phyloP scores from a whole-genome alignment of 2,797 vertebrate genomes.

The Sebastes jordani region DNA sequence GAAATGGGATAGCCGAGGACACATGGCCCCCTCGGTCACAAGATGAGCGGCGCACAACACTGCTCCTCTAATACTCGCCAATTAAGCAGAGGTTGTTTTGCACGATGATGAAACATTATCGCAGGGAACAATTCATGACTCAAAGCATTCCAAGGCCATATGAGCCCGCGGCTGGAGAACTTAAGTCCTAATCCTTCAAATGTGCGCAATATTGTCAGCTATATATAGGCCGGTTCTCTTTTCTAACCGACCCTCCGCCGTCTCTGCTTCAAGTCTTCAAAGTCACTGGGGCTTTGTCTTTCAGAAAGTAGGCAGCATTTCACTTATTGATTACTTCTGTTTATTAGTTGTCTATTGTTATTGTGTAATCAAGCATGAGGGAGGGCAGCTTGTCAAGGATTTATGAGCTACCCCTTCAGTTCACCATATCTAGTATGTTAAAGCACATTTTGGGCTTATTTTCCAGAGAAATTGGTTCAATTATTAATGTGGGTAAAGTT shows the following conservation, averaged over 20 bases:
- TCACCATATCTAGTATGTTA: conserved; percentile 50
- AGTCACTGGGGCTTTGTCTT: conserved; percentile 82
- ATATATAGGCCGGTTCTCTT: conserved; percentile 88
- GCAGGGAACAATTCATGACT: conserved; percentile 98
- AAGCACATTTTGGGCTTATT: conserved; percentile 54
- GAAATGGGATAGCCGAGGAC: conserved; percentile 90
- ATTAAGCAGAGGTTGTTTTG: conserved; percentile 92
- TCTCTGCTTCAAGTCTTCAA: conserved; percentile 63
- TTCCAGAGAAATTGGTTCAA: conserved; percentile 57
- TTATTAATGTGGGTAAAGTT: conserved; percentile 72
- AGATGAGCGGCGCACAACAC: conserved; percentile 79
- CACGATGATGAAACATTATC: conserved; percentile 96
- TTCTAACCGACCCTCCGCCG: conserved; percentile 54
- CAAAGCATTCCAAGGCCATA: conserved; percentile 96
- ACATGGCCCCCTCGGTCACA: conserved; percentile 87
- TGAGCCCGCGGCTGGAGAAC: conserved; percentile 90
- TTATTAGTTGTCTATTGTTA: conserved; percentile 76
- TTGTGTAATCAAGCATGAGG: conserved; percentile 73
- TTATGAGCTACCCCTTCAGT: conserved; percentile 50
- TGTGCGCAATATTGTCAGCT: conserved; percentile 96
- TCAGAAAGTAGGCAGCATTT: conserved; percentile 67
- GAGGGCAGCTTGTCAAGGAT: conserved; percentile 56
- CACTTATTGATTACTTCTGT: conserved; percentile 76
- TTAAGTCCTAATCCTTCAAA: conserved; percentile 90
- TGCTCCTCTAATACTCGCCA: conserved; percentile 86